Evolutionary conservation across 2,888 invertebrate genomes (phyloP), one percentile per base, ranked within the genome.

Genomic region (Theretra japonica): DNA sequence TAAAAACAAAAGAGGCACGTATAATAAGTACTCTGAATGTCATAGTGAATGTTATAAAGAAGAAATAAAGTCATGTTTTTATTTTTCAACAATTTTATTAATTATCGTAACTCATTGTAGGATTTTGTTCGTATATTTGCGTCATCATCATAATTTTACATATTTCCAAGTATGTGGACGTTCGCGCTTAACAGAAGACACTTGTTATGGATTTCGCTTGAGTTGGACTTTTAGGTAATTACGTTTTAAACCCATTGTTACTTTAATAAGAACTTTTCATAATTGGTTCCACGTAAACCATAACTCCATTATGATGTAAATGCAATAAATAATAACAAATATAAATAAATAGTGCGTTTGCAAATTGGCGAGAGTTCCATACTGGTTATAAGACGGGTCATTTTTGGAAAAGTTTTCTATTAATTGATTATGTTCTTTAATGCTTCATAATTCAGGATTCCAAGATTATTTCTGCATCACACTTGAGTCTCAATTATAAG

Each of bases 141-240:
- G 23, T 56, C 70, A 41, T 56, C 56, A 19, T 11, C 8, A 19
- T 15, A 25, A 62, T 30, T 69, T 56, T 56, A 23, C 41, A 65
- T 33, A 19, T 56, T 56, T 56, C 62, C 70, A 23, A 65, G 62
- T 65, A 71, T 56, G 62, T 56, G 53, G 15, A 19, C 23, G 23
- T 70, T 15, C 15, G 23, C 48, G 50, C 6, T 62, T 15, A 30
- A 23, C 53, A 62, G 62, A 60, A 70, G 60, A 56, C 53, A 19
- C 4, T 17, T 56, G 33, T 19, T 25, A 23, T 50, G 19, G 30
- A 23, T 65, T 65, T 5, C n/a, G 48, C 48, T 65, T 23, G 41
- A 48, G 17, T 23, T 65, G 41, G 65, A 48, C 15, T 21, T 48
- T 5, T 65, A 23, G 65, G 65, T 65, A 65, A 65, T 23, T 65